phyloP scores from a whole-genome alignment of 2,797 vertebrate species.

The Euthynnus affinis region DNA sequence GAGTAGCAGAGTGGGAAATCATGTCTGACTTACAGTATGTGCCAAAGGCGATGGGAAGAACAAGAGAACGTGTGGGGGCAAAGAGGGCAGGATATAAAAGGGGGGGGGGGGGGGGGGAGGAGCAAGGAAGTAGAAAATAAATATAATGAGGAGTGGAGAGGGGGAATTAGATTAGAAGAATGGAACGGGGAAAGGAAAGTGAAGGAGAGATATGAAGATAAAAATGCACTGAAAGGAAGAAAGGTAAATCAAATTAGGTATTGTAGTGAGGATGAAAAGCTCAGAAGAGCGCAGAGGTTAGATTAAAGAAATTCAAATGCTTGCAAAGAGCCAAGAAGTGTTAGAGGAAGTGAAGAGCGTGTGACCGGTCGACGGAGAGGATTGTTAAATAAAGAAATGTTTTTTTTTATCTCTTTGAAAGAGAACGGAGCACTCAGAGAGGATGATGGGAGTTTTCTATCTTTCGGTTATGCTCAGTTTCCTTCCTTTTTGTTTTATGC shows the following conservation, averaged over 20 bases:
- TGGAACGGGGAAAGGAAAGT: neutral
- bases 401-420: conserved; percentile 31
- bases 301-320: neutral
- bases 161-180: conserved; percentile 40
- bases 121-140: neutral
- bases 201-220: conserved; percentile 6
- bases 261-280: conserved; percentile 30
- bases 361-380: neutral
- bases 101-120: conserved; percentile 3
- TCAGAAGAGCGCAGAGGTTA: conserved; percentile 28
- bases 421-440: conserved; percentile 12
- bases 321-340: neutral
- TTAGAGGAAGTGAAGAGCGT: conserved; percentile 5
- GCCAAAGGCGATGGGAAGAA: conserved; percentile 2
- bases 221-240: neutral
- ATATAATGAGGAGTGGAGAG: conserved; percentile 33
- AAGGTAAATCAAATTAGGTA: conserved; percentile 29
- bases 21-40: conserved; percentile 3
- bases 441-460: conserved; percentile 42
- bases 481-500: conserved; percentile 24
- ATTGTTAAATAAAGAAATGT: conserved; percentile 30
- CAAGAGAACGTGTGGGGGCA: conserved; percentile 6
- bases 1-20: conserved; percentile 6
- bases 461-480: conserved; percentile 6
- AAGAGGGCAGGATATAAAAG: conserved; percentile 11